Base-by-base conservation (phyloP, 2,797 vertebrate genomes). In the Lacerta agilis region DNA sequence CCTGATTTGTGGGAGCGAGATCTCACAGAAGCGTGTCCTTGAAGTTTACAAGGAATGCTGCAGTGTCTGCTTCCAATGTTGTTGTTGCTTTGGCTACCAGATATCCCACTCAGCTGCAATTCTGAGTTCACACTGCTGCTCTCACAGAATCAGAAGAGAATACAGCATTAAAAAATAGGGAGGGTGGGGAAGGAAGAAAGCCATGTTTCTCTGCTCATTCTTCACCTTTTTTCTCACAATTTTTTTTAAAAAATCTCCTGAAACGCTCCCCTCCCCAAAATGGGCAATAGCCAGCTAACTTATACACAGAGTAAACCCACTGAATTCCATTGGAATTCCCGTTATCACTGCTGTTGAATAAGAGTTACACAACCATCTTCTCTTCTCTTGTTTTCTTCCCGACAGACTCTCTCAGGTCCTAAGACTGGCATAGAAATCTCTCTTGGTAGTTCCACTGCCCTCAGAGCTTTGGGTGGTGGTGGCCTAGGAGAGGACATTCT, bases 291-390 rank as follows among this genome's bases (percentile, higher is more conserved):
- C 58, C 15, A 61, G 18, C 58, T 61, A 61, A 61, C 3, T 11
- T 69, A 69, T 29, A 71, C 3, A 18, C 58, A 61, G 18, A 61
- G 20, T 61, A 61, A 23, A 61, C 17, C 58, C 58, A 7, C 20
- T 61, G 58, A 3, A 61, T 61, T 20, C 6, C 58, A 61, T 23
- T 61, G 18, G 58, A 61, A 5, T 17, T 61, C 58, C 83, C 36
- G 8, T 13, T 5, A 82, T 85, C 85, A 58, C 4, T 90, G 18
- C 84, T 88, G 29, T 88, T 77, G 5, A 0, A 61, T 61, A 61
- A 61, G 6, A 61, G 58, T 49, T 49, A 49, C 49, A 49, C 49
- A 49, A 49, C 49, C 49, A 13, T 15, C 49, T 49, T 49, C 49
- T 49, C 49, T 13, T 49, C 49, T 49, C 11, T 49, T 61, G 58